A percentile compares a stretch with the other conserved stretches of the same genome.
phyloP scores from a whole-genome alignment of 2,888 invertebrate species.

The Metalampra italica region DNA sequence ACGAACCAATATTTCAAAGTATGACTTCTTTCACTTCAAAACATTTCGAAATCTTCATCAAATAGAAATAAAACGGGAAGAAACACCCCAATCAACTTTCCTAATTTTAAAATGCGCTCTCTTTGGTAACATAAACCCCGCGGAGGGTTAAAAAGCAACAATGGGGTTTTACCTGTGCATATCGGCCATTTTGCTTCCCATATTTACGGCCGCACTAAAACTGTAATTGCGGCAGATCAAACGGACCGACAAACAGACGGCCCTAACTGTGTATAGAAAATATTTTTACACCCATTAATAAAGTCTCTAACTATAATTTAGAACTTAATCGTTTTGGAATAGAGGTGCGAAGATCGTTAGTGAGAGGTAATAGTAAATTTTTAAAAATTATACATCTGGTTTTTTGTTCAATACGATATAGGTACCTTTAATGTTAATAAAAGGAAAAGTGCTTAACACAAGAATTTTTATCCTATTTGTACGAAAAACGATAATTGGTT shows the following conservation, averaged over 20 bases:
- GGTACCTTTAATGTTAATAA: too few relatives aligned
- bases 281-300: conserved; percentile 3
- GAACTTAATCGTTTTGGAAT: background rate
- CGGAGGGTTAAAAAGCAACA: conserved; percentile 51
- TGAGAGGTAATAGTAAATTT: too few relatives aligned
- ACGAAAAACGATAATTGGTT: too few relatives aligned
- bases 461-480: too few relatives aligned
- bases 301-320: background rate
- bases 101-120: conserved; percentile 19
- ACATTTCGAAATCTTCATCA: too few relatives aligned
- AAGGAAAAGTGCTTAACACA: too few relatives aligned
- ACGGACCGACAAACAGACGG: conserved; percentile 48
- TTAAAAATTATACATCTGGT: too few relatives aligned
- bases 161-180: conserved; percentile 57
- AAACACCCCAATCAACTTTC: conserved; percentile 11
- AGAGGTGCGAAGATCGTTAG: too few relatives aligned
- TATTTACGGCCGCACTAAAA: conserved; percentile 69
- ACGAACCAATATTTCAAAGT: too few relatives aligned
- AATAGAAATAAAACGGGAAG: too few relatives aligned
- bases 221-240: conserved; percentile 72
- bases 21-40: too few relatives aligned
- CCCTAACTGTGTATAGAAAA: conserved; percentile 22
- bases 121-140: conserved; percentile 25
- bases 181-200: conserved; percentile 50
- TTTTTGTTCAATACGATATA: too few relatives aligned